phyloP scores from a whole-genome alignment of 1,140 invertebrate species.

The Neelides sp. region DNA sequence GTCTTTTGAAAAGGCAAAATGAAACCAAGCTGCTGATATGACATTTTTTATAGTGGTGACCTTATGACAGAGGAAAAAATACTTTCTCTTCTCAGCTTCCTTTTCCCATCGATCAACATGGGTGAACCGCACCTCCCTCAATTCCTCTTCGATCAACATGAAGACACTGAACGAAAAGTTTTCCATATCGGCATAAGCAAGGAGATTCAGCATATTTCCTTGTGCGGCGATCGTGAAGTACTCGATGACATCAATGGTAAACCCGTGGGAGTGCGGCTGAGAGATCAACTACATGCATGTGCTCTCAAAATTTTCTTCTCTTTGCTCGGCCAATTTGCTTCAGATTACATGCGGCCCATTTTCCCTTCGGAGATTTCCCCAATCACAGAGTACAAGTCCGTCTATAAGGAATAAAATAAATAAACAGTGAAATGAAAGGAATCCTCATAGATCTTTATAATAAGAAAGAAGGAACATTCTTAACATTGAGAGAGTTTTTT shows the following conservation, averaged over 20 bases:
- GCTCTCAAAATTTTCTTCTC: constrained; percentile 10
- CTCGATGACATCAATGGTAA: constrained; percentile 4
- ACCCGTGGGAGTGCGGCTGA: constrained; percentile 17
- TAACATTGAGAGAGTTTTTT: too few species aligned
- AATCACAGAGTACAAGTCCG: constrained; percentile 16
- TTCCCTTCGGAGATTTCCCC: constrained; percentile 7
- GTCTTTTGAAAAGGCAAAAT: too few species aligned
- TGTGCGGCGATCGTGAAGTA: constrained; percentile 4
- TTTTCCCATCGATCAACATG: constrained; percentile 16
- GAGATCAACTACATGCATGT: constrained; percentile 14
- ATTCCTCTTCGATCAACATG: not conserved
- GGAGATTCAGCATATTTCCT: constrained; percentile 18
- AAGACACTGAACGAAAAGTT: constrained; percentile 15
- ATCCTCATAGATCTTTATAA: too few species aligned
- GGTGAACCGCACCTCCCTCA: constrained; percentile 5
- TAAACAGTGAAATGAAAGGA: too few species aligned
- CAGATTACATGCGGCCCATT: constrained; percentile 2
- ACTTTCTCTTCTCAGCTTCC: not conserved
- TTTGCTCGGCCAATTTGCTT: constrained; percentile 1
- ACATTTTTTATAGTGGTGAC: not conserved
- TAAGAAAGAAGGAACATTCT: too few species aligned
- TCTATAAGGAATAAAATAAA: too few species aligned
- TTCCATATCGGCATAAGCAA: constrained; percentile 11
- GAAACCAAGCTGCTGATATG: too few species aligned
- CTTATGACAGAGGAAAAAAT: not conserved